Base-by-base conservation (phyloP, 2,113 vertebrate species). In the Rhinichthys klamathensis region DNA sequence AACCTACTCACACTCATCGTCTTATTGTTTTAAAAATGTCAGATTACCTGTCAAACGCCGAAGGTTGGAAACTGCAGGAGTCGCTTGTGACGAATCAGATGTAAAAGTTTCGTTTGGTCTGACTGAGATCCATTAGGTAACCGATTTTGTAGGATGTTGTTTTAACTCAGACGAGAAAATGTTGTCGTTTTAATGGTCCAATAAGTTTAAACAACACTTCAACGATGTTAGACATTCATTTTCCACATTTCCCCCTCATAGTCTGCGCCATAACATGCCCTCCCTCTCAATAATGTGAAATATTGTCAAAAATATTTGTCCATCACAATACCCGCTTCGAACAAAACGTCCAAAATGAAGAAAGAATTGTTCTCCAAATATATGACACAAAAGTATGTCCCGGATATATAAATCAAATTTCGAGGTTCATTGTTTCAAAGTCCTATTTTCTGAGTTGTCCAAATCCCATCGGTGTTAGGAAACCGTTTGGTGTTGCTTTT, bases 11-110 rank as follows among this genome's bases (percentile, higher is more conserved):
- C 21, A n/a, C 23, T 18, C 8, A 46, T 6, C 9, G 25, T 46
- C 6, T 21, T 44, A 44, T 11, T 61, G 32, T n/a, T 80, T 63
- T 18, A 21, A 61, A 61, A 63, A 15, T 18, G 2, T 41, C 4
- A 25, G 12, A 44, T 46, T 80, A 80, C 78, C 78, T 80, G 78
- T 79, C 56, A 61, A 80, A 46, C 44, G 46, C 78, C 25, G 60
- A 46, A 80, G 60, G 35, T 16, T 61, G 58, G 2, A 44, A 63
- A 41, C 23, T 25, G 32, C 23, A 58, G 2, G 30, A 38, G 54
- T 38, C 32, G 0, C 23, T 60, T 56, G 32, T 35, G 30, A 78
- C 27, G 58, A 80, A 27, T 80, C 78, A 65, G 38, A 65, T 27
- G 25, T 18, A 65, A 46, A 21, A 11, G n/a, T 80, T 46, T 30